Base-by-base conservation (phyloP, 2,113 vertebrate species). In the Seriola dumerili region DNA sequence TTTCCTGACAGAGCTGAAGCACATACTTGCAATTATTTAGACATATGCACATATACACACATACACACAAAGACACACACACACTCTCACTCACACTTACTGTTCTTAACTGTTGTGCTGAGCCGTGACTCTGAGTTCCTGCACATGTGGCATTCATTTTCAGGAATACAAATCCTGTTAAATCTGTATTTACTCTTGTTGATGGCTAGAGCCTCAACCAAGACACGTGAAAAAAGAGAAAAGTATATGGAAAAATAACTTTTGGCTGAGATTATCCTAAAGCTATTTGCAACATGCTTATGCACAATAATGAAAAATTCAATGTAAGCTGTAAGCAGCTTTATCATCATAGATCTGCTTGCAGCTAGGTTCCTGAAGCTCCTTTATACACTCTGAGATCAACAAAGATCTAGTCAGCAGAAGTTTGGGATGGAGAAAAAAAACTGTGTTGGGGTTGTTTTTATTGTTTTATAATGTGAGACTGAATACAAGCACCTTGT, bases 111-210 rank as follows among this genome's bases (percentile, higher is more conserved):
- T 85, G 73, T 80, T 85, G 88, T 88, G 84, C 84, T 89, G 90
- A 93, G 91, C 89, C 88, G 52, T 92, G 85, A 92, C 90, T 93
- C 77, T 69, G 61, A 88, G 89, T 88, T 92, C 91, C 89, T 90
- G 81, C 87, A 91, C 93, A 94, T 93, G 86, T 93, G 91, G 91
- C 63, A 84, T 87, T 92, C 78, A 92, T 94, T 93, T 85, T 82
- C 55, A 81, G 75, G 72, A 91, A 92, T 93, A 90, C 86, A 92
- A 92, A 92, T 86, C 84, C 78, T 80, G 80, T 85, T 92, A 82
- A 91, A 92, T 88, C 66, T 89, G 71, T 91, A 88, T 93, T 94
- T 88, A 85, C 80, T 89, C 84, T 91, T 52, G 72, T 76, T 85
- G 77, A 90, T 85, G 85, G 84, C 80, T 61, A 71, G 59, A 50